Conservation (phyloP, 2,797 vertebrate species). For the Botia kubotai region DNA sequence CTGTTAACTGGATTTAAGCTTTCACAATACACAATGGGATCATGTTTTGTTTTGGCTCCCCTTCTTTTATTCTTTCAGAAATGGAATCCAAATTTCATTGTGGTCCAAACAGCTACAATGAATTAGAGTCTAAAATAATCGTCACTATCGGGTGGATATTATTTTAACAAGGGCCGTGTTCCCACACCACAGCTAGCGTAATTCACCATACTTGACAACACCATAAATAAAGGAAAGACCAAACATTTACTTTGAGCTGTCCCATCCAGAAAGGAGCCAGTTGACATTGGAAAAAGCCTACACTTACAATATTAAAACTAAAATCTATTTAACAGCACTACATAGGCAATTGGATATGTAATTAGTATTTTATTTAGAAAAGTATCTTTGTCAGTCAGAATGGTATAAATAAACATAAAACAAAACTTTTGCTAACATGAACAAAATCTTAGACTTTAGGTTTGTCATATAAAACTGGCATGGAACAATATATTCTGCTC, state of each 20-base stretch:
- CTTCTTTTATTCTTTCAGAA: constrained; percentile 12
- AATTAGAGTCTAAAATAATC: constrained; percentile 52
- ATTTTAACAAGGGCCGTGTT: constrained; percentile 44
- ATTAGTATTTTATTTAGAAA: constrained; percentile 57
- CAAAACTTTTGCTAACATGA: constrained; percentile 62
- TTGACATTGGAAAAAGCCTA: constrained; percentile 17
- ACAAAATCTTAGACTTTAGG: constrained; percentile 60
- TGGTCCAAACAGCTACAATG: constrained; percentile 62
- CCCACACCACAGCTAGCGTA: constrained; percentile 20
- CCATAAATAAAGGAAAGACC: constrained; percentile 32
- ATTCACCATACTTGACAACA: constrained; percentile 36
- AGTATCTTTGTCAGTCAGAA: constrained; percentile 67
- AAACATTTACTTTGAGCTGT: constrained; percentile 41
- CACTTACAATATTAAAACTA: neutral
- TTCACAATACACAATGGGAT: constrained; percentile 62
- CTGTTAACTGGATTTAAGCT: constrained; percentile 64
- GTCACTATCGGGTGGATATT: constrained; percentile 22
- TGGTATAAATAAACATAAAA: constrained; percentile 73
- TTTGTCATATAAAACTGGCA: constrained; percentile 68
- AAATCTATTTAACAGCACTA: neutral
- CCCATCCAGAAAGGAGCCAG: constrained; percentile 29
- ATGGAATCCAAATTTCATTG: constrained; percentile 51
- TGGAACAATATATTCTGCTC: constrained; percentile 74
- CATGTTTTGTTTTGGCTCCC: constrained; percentile 56
- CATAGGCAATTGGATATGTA: neutral